Base-by-base conservation (phyloP, 2,113 vertebrate species). In the Gasterosteus aculeatus region DNA sequence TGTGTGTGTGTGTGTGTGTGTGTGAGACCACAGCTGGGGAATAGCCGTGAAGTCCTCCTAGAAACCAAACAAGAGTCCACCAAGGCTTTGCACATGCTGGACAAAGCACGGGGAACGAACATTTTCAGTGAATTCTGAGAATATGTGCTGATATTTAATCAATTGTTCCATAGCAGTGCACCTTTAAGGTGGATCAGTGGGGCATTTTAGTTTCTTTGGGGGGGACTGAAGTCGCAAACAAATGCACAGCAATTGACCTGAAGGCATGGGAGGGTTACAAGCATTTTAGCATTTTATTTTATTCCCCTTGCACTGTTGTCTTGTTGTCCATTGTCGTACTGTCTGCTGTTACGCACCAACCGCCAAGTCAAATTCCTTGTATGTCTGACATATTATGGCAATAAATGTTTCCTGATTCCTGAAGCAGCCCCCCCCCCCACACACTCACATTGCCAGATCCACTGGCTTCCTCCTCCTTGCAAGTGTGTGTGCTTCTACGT, bases 21-120 rank as follows among this genome's bases (percentile, higher is more conserved):
- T 69, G 74, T 70, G 46, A 46, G 75, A 75, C 77, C 81, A 92
- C 89, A 92, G 93, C 89, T 91, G 92, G 69, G 79, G 84, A 91
- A 95, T 95, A 93, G 93, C 94, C 87, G 81, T 75, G 72, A 80
- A 77, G 85, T 83, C 75, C 72, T 72, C 90, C 87, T 86, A 82
- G 90, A 87, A 90, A 91, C 90, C 78, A 70, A 75, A 56, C 69
- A 83, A 83, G 60, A 83, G 56, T 70, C 64, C 19, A 60, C 15
- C 42, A 29, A 26, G 53, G 29, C 65, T 74, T 49, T 82, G 69
- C 4, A 49, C 16, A 26, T 31, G 41, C 31, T 62, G 57, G 33
- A 38, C 71, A 44, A 82, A 66, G 12, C 39, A 42, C 16, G 5
- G 22, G 67, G 70, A 81, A 70, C 38, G 3, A 47, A 41, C 44